Percentiles rank a stretch among this genome's conserved stretches.
Conservation (phyloP, 2,113 vertebrate genomes). For the Ochotona curzoniae region DNA sequence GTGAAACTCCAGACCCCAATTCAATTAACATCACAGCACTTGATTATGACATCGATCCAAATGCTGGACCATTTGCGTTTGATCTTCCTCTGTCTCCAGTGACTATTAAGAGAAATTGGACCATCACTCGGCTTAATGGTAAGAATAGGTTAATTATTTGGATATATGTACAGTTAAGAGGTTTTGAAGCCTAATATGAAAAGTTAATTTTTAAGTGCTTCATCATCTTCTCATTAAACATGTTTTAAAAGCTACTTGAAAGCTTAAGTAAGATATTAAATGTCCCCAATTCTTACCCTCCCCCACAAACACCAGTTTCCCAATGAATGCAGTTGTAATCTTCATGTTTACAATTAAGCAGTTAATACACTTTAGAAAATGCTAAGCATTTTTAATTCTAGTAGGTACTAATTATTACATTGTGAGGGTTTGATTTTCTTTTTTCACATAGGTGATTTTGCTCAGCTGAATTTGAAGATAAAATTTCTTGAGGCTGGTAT, state of each 20-base stretch:
- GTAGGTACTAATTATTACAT: background rate
- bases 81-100: conserved; percentile 92
- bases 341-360: background rate
- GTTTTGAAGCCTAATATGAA: conserved; percentile 26
- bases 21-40: conserved; percentile 97
- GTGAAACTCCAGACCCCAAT: conserved; percentile 95
- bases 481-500: conserved; percentile 95
- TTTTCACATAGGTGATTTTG: conserved; percentile 91
- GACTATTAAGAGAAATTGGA: conserved; percentile 96
- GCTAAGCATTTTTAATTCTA: background rate
- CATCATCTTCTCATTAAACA: conserved; percentile 55
- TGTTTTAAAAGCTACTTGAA: conserved; percentile 52
- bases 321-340: background rate
- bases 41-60: conserved; percentile 95
- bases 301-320: background rate
- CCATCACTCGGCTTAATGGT: conserved; percentile 95
- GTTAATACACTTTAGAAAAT: background rate
- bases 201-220: conserved; percentile 61
- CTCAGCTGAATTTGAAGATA: conserved; percentile 94
- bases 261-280: conserved; percentile 52
- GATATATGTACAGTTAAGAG: conserved; percentile 17
- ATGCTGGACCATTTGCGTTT: conserved; percentile 97
- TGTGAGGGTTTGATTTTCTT: background rate
- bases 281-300: background rate
- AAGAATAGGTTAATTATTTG: conserved; percentile 74